Percentiles rank a stretch among this genome's conserved stretches.
Conservation (phyloP, 2,888 invertebrate species). For the Apantesis nais region DNA sequence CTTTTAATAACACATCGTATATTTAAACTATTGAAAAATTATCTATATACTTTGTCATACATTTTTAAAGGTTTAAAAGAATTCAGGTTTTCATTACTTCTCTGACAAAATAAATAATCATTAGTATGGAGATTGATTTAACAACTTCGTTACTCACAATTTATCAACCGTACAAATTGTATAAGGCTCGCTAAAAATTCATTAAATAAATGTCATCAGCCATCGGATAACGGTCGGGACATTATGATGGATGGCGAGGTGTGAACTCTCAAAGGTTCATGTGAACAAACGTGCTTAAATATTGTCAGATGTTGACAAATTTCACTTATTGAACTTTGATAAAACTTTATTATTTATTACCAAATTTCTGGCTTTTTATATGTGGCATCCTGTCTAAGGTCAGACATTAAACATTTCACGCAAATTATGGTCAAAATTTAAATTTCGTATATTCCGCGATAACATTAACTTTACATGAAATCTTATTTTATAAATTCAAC, state of each 20-base stretch:
- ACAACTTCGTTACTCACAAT: slow-evolving; percentile 38
- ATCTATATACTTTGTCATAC: background rate
- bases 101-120: slow-evolving; percentile 7
- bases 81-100: background rate
- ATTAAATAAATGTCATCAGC: slow-evolving; percentile 61
- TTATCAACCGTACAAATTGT: slow-evolving; percentile 58
- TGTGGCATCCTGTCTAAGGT: too few species aligned
- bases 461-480: too few species aligned
- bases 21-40: background rate
- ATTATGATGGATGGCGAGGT: slow-evolving; percentile 54
- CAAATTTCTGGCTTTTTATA: background rate
- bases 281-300: background rate
- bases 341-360: background rate
- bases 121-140: slow-evolving; percentile 20
- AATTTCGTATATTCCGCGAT: too few species aligned
- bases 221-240: slow-evolving; percentile 45
- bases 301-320: background rate
- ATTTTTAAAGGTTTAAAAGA: background rate
- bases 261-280: slow-evolving; percentile 19
- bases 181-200: slow-evolving; percentile 59
- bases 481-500: background rate
- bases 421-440: too few species aligned
- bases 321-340: background rate
- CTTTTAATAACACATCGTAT: background rate
- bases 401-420: too few species aligned